Conservation (phyloP, 2,797 vertebrate species). For the Eutrigla gurnardus region DNA sequence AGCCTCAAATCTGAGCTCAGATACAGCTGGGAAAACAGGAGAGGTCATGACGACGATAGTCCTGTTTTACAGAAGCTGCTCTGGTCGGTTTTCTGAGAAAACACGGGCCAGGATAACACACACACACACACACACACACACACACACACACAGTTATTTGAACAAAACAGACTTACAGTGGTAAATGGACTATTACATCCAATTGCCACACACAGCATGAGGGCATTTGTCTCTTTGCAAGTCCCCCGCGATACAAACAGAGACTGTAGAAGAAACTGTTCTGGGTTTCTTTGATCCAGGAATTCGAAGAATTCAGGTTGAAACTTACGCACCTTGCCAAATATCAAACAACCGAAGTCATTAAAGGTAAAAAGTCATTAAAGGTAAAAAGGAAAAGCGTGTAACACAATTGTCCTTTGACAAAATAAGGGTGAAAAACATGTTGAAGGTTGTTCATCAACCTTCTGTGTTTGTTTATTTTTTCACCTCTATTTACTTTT, state of each 20-base stretch:
- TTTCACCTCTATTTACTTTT: background rate
- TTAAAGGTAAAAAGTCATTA: constrained; percentile 5
- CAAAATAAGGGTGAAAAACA: background rate
- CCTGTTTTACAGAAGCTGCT: constrained; percentile 63
- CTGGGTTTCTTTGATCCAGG: constrained; percentile 38
- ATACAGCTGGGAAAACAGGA: constrained; percentile 82
- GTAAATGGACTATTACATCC: constrained; percentile 76
- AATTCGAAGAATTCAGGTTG: constrained; percentile 36
- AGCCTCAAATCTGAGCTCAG: constrained; percentile 70
- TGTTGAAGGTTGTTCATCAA: background rate
- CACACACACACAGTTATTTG: constrained; percentile 39
- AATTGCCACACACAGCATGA: constrained; percentile 74
- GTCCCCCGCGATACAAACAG: constrained; percentile 52
- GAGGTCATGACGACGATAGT: constrained; percentile 64
- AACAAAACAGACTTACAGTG: constrained; percentile 64
- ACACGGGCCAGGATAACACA: constrained; percentile 54
- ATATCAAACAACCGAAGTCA: background rate
- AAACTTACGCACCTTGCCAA: background rate
- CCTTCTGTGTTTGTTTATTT: background rate
- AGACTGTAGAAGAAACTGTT: constrained; percentile 43
- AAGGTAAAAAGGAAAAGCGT: background rate
- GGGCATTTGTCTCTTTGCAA: constrained; percentile 55
- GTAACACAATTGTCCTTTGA: background rate
- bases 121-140: constrained; percentile 29
- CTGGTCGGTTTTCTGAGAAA: constrained; percentile 64